Evolutionary conservation across 2,888 invertebrate species (phyloP).

Genomic region (Dyspetes luteomarginatus): DNA sequence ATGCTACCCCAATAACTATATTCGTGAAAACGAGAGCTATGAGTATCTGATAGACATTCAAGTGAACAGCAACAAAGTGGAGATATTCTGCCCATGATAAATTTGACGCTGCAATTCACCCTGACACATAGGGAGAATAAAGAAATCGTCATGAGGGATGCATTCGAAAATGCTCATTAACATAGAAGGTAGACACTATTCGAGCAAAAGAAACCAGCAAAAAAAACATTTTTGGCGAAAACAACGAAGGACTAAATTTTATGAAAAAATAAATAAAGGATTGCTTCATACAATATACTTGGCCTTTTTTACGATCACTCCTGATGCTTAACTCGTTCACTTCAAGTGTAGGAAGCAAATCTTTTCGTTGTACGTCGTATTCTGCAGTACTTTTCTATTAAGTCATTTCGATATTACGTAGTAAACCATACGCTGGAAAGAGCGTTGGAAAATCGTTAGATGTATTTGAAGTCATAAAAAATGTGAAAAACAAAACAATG

Average conservation of each 20-base stretch:
- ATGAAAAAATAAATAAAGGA: no score
- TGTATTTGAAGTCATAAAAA: no score
- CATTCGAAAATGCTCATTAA: conserved; percentile 1
- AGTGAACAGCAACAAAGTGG: neutral
- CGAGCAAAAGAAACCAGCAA: no score
- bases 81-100: neutral
- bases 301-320: neutral
- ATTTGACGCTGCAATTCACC: neutral
- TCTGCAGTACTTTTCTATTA: neutral
- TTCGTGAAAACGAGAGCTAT: conserved; percentile 2
- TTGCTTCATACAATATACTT: neutral
- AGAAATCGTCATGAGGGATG: neutral
- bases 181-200: no score
- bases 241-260: no score
- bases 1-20: neutral
- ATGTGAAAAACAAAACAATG: no score
- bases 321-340: neutral
- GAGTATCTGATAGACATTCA: neutral
- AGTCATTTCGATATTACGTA: no score
- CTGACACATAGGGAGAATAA: neutral
- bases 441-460: no score
- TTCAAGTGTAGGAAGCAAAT: neutral
- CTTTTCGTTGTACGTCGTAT: neutral
- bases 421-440: no score
- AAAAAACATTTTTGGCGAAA: no score